A percentile compares a stretch with the other conserved stretches of the same genome.
Conservation (phyloP, 1,140 invertebrate genomes). For the Tenebrio molitor region DNA sequence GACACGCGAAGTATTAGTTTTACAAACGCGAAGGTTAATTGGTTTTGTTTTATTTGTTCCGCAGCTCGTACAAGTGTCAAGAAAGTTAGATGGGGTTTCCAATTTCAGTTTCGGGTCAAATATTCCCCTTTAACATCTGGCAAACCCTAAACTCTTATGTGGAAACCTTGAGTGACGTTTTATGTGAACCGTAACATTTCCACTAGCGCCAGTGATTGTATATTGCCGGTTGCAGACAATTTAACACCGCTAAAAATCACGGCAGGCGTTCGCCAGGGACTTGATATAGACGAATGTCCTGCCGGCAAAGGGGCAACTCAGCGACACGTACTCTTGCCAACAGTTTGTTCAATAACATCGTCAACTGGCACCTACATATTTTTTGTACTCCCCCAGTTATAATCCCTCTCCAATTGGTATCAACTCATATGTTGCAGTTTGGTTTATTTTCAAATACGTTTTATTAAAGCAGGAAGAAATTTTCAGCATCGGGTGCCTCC, state of each 20-base stretch:
- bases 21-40: conserved; percentile 37
- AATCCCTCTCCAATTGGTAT: conserved; percentile 2
- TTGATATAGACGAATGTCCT: conserved; percentile 54
- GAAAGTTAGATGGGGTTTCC: conserved; percentile 37
- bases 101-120: conserved; percentile 40
- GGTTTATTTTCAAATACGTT: too few species aligned
- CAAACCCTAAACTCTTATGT: conserved; percentile 49
- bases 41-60: conserved; percentile 39
- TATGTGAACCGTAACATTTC: conserved; percentile 46
- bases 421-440: background rate
- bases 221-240: conserved; percentile 52
- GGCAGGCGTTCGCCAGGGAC: conserved; percentile 44
- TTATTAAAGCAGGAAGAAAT: too few species aligned
- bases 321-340: conserved; percentile 17
- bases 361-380: conserved; percentile 10
- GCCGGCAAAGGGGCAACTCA: conserved; percentile 29
- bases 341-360: conserved; percentile 12
- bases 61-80: conserved; percentile 38
- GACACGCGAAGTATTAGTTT: conserved; percentile 36
- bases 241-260: conserved; percentile 52
- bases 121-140: conserved; percentile 40
- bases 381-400: conserved; percentile 1
- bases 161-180: conserved; percentile 49
- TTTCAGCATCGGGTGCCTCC: too few species aligned
- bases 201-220: conserved; percentile 49